Conservation (phyloP, 2,113 vertebrate genomes). For the Pycnonotus jocosus region DNA sequence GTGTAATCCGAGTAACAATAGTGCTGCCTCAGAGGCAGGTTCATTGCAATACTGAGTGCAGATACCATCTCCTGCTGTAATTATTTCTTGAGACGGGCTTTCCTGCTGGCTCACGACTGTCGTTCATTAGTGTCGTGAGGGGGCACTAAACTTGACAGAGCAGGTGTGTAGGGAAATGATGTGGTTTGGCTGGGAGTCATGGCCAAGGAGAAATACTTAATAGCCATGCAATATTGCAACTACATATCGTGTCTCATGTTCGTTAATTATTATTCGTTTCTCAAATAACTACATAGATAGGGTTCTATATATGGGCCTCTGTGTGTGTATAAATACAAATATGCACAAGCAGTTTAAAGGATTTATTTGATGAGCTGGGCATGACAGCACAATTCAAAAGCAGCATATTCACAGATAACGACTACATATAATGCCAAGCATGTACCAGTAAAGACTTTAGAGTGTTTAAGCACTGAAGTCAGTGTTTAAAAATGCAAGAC, state of each 20-base stretch:
- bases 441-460: background rate
- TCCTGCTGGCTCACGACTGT: background rate
- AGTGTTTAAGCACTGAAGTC: background rate
- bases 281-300: background rate
- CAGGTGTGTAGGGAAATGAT: background rate
- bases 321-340: background rate
- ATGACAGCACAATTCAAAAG: background rate
- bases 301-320: background rate
- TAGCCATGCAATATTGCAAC: background rate
- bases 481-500: background rate
- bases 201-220: background rate
- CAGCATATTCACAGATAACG: background rate
- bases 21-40: constrained; percentile 38
- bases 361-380: background rate
- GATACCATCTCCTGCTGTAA: constrained; percentile 47
- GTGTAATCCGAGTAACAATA: background rate
- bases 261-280: background rate
- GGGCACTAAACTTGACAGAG: background rate
- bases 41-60: background rate
- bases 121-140: background rate
- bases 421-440: background rate
- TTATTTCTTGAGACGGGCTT: background rate
- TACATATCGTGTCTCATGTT: background rate
- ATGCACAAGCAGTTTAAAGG: background rate
- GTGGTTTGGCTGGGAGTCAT: constrained; percentile 20